Percentiles rank a stretch among this genome's conserved stretches.
phyloP scores from a whole-genome alignment of 2,888 invertebrate species.

The Anthophora plumipes region DNA sequence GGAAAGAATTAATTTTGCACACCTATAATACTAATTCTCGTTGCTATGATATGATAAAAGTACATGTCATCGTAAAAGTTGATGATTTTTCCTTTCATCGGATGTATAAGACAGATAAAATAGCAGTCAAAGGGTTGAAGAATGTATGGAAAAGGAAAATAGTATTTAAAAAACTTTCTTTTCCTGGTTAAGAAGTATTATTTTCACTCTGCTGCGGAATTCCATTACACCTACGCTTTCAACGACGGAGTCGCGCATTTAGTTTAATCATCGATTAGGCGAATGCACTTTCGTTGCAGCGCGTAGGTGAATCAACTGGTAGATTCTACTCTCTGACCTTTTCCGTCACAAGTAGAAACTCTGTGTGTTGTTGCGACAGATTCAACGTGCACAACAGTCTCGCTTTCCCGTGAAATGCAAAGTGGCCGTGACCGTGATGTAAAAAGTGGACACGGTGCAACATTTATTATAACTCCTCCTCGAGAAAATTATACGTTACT shows the following conservation, averaged over 20 bases:
- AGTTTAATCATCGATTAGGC: neutral
- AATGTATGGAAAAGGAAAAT: neutral
- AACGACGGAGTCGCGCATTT: neutral
- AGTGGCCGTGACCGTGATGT: neutral
- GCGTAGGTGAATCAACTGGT: neutral
- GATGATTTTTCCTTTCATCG: too few relatives aligned
- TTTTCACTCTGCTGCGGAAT: neutral
- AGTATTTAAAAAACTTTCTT: conserved; percentile 6
- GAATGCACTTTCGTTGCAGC: conserved; percentile 25
- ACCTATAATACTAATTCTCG: too few relatives aligned
- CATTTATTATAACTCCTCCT: neutral
- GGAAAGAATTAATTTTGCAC: too few relatives aligned
- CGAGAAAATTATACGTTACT: conserved; percentile 5
- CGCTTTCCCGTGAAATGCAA: conserved; percentile 4
- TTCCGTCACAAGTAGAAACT: conserved; percentile 19
- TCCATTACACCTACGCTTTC: neutral
- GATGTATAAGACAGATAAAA: too few relatives aligned
- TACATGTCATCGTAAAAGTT: too few relatives aligned
- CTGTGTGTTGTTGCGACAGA: neutral
- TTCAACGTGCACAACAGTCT: neutral
- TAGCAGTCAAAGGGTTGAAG: too few relatives aligned
- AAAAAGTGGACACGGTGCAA: neutral
- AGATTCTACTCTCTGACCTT: conserved; percentile 3
- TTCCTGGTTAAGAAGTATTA: neutral
- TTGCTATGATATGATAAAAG: too few relatives aligned